Base-by-base conservation (phyloP, 2,888 invertebrate species). In the Trimorus sp. region DNA sequence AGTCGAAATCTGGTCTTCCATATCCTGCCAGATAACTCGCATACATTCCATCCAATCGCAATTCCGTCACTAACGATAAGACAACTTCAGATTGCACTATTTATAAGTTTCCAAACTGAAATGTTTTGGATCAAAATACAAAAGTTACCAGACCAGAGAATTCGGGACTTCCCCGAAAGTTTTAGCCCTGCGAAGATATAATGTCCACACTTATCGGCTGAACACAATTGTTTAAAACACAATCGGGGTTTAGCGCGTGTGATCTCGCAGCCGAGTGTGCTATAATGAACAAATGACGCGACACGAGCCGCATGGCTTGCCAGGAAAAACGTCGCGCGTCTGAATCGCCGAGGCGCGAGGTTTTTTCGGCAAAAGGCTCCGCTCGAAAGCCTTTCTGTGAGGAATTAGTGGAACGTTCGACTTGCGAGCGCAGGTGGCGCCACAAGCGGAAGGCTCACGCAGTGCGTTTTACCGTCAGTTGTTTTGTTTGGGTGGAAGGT, bases 301-400 rank as follows among this genome's bases (percentile, higher is more conserved):
- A 90, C 91, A 92, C 90, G 89, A 90, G 91, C 91, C 91, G 91
- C 91, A 92, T 90, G 91, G 91, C 91, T 89, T 91, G 91, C 91
- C 91, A n/a, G 91, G 88, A 90, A 86, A 89, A 91, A 91, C 89
- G 88, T 89, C 90, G 89, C 89, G 86, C 80, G 66, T 87, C 86
- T 86, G 75, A 82, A 78, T 75, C 60, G 54, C 81, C 84, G 84
- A 87, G 84, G 85, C 87, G 89, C 90, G 87, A 91, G 88, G 90
- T 90, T 91, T 88, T 85, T 90, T 88, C 91, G 91, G 90, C 91
- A 92, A 91, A 89, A 91, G 91, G 90, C 91, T 91, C 85, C 85
- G 70, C 81, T 84, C 38, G 36, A 89, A 89, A 92, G 91, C 91
- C 91, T 91, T 90, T 91, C 91, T 92, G 91, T 92, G 91, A 92